These are phyloP conservation scores for Onychostruthus taczanowskii DNA, from an alignment of 2,113 vertebrate genomes.

Conservation along the genomic window DNA sequence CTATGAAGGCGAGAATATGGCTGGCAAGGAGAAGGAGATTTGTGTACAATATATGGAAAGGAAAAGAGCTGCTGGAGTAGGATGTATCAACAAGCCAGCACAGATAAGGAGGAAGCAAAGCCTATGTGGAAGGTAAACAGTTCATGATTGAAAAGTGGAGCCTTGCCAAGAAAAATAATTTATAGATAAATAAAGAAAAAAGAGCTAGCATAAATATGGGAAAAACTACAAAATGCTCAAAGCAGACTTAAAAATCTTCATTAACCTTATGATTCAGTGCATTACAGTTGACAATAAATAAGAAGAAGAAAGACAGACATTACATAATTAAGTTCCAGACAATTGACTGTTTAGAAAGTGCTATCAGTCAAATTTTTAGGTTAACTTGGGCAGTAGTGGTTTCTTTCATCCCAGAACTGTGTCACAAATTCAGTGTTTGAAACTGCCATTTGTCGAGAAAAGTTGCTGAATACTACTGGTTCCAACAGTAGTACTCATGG, in stretches of 20 bases:
- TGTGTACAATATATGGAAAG: background rate
- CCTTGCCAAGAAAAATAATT: constrained; percentile 68
- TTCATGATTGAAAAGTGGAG: constrained; percentile 34
- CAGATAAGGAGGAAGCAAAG: constrained; percentile 65
- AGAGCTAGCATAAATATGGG: constrained; percentile 44
- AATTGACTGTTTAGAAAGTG: background rate
- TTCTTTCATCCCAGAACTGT: background rate
- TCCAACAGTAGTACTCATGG: background rate
- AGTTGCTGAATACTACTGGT: background rate
- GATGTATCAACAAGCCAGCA: constrained; percentile 51
- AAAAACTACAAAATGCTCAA: constrained; percentile 48
- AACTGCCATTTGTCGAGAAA: background rate
- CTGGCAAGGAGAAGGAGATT: background rate
- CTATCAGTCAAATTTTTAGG: background rate
- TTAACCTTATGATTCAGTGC: constrained; percentile 36
- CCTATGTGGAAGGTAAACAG: constrained; percentile 59
- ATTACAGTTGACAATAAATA: constrained; percentile 41
- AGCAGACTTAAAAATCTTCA: background rate
- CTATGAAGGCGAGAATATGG: constrained; percentile 59
- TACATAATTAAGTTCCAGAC: background rate
- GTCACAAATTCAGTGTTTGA: background rate
- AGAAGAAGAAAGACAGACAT: constrained; percentile 50
- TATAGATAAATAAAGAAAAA: constrained; percentile 70
- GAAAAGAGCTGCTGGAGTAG: constrained; percentile 15
- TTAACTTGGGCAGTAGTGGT: constrained; percentile 34